Evolutionary conservation across 2,113 vertebrate species (phyloP), one percentile per base, ranked within the genome.

Genomic region (Epinephelus fuscoguttatus): DNA sequence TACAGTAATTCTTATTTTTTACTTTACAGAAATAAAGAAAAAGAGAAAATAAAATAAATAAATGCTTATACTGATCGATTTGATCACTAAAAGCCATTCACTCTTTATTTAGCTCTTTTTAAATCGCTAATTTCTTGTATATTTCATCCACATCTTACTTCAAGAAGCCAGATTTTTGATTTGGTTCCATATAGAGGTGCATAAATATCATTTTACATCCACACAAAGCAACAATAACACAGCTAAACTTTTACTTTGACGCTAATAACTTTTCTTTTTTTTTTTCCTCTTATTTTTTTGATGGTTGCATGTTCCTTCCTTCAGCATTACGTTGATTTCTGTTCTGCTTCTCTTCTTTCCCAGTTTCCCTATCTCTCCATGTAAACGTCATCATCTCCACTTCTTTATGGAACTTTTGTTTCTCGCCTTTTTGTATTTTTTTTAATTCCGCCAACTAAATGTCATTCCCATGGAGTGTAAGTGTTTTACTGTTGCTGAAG

Each of bases 321-420:
- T n/a, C 93, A 99, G 98, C 96, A 96, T 96, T 97, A 97, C 42
- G 96, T 97, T 97, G 97, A 97, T 96, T 97, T 98, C 93, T 98
- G 97, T 96, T 97, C 97, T 95, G 95, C 97, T 93, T 98, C 97
- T 95, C 97, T 97, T 96, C 95, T 97, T 93, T 96, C 97, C 96
- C 97, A 97, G 93, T 98, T 98, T 93, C 96, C 96, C 0, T 97
- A 97, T 95, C 96, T 98, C 85, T 97, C 98, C 88, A 95, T 98
- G 91, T 99, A 96, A 90, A 96, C 88, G 86, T 92, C 7, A 60
- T 90, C 83, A 45, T 45, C 42, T 45, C 42, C 11, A 45, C 76
- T 47, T 84, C 68, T 70, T 81, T 55, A 10, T 70, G 77, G 86
- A 19, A 69, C 18, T 21, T 66, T 66, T 30, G 47, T 55, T 61